These are phyloP conservation scores for Uropsilus gracilis DNA, from an alignment of 2,113 vertebrate genomes.

Conservation along the genomic window DNA sequence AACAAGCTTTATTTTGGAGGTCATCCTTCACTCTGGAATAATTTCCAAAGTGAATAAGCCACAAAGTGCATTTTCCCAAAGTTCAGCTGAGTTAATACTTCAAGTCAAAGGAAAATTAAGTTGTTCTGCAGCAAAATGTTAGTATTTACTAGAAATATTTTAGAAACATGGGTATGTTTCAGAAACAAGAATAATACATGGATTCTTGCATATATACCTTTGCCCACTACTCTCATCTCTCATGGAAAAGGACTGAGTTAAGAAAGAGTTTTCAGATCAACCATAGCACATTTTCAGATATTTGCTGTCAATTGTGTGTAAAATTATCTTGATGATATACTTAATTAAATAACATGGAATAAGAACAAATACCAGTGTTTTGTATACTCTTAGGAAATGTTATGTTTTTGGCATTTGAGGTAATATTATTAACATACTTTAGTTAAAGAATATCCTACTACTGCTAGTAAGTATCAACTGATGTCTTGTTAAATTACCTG, in stretches of 20 bases:
- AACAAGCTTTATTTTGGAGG: conserved; percentile 85
- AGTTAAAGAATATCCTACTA: neutral
- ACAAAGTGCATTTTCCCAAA: conserved; percentile 79
- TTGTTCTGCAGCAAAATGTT: conserved; percentile 59
- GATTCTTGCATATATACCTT: neutral
- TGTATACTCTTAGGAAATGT: neutral
- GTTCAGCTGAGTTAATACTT: conserved; percentile 55
- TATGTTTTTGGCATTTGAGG: neutral
- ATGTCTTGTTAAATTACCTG: neutral
- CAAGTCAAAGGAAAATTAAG: conserved; percentile 71
- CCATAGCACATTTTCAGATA: neutral
- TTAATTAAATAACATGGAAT: conserved; percentile 16
- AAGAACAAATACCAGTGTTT: conserved; percentile 3
- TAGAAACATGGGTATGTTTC: neutral
- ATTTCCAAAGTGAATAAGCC: conserved; percentile 85
- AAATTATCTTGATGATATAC: neutral
- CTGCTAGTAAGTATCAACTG: neutral
- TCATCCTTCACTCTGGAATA: conserved; percentile 81
- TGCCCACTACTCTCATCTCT: neutral
- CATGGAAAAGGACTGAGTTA: neutral
- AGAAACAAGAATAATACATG: neutral
- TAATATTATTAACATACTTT: neutral
- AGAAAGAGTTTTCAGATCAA: conserved; percentile 27
- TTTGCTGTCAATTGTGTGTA: conserved; percentile 32
- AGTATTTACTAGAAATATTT: conserved; percentile 31